Percentiles rank a stretch among this genome's conserved stretches.
These are phyloP conservation scores for Bombus superbus DNA, from an alignment of 1,140 invertebrate genomes.

Conservation along the genomic window DNA sequence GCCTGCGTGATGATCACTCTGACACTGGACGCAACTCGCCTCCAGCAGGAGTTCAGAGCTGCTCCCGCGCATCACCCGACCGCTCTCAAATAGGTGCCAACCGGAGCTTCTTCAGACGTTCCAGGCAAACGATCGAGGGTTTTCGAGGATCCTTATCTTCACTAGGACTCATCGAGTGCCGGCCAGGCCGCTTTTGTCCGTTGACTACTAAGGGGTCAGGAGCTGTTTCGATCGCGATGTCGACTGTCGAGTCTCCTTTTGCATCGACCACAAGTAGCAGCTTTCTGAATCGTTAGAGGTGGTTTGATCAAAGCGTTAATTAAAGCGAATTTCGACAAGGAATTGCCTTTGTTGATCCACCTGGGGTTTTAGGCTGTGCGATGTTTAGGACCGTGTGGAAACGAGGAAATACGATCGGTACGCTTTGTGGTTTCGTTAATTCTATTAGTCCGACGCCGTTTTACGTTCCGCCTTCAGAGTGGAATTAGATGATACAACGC, in stretches of 20 bases:
- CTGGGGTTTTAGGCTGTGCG: background rate
- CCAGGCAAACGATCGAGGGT: slow-evolving; percentile 36
- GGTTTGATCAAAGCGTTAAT: background rate
- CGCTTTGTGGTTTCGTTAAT: background rate
- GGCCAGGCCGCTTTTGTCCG: slow-evolving; percentile 45
- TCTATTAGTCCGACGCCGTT: slow-evolving; percentile 18
- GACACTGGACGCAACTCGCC: slow-evolving; percentile 76
- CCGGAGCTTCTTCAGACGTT: slow-evolving; percentile 52
- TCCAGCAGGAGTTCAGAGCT: slow-evolving; percentile 93
- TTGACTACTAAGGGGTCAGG: slow-evolving; percentile 15
- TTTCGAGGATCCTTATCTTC: slow-evolving; percentile 53
- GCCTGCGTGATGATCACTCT: slow-evolving; percentile 49
- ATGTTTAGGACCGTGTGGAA: background rate
- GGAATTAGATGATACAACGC: background rate
- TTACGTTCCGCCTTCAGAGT: background rate
- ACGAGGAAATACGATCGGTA: background rate
- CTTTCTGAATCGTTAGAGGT: slow-evolving; percentile 1
- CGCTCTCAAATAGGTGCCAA: slow-evolving; percentile 48
- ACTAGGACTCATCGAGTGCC: slow-evolving; percentile 61
- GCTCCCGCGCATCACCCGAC: slow-evolving; percentile 88
- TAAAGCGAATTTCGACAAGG: too few relatives aligned
- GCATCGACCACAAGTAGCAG: background rate
- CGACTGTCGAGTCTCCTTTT: background rate
- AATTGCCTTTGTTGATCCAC: background rate
- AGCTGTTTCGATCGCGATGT: slow-evolving; percentile 26